These are phyloP conservation scores for Spilogale gracilis DNA, from an alignment of 2,113 vertebrate species.

Conservation along the genomic window DNA sequence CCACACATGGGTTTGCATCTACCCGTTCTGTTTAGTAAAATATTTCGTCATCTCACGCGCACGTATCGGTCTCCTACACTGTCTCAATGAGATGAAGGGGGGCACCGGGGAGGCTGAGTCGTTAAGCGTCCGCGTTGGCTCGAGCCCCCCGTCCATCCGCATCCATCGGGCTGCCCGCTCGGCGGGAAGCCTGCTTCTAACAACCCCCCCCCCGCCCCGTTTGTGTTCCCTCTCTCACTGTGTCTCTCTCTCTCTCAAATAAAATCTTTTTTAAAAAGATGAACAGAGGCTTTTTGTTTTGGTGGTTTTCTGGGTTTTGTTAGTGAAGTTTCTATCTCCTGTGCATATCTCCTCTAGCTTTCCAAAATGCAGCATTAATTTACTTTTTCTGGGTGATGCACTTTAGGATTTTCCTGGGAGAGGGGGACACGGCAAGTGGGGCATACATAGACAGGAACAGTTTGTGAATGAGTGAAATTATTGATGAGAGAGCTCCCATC, in stretches of 20 bases:
- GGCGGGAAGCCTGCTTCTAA: too few species aligned
- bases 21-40: background rate
- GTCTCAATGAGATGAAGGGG: background rate
- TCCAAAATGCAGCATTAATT: background rate
- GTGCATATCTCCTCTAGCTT: background rate
- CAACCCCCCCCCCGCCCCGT: too few species aligned
- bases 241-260: too few species aligned
- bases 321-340: background rate
- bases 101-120: too few species aligned
- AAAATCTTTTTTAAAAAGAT: too few species aligned
- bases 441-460: background rate
- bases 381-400: background rate
- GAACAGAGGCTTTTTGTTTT: background rate
- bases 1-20: background rate
- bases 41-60: too few species aligned
- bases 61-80: too few species aligned
- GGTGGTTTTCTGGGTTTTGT: background rate
- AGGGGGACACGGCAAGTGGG: background rate
- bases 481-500: background rate
- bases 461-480: background rate
- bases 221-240: too few species aligned
- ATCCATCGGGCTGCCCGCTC: too few species aligned
- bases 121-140: too few species aligned
- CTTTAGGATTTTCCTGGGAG: background rate
- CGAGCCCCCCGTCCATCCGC: too few species aligned